These are phyloP conservation scores for Heterohyrax brucei DNA, from an alignment of 2,797 vertebrate species.

Conservation along the genomic window DNA sequence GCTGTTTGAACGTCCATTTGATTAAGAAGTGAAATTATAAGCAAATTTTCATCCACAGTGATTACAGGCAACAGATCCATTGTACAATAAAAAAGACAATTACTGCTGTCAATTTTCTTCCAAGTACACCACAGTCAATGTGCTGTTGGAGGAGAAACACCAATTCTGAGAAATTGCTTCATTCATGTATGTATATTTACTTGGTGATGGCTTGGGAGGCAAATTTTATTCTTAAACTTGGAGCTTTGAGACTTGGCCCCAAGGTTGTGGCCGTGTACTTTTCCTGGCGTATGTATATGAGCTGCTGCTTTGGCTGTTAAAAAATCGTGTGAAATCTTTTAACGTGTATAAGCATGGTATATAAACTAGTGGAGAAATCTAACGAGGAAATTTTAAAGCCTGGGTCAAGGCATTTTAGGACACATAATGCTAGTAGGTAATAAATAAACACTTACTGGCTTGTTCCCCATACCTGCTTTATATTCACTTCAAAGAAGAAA, in stretches of 20 bases:
- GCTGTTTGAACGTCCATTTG: constrained; percentile 74
- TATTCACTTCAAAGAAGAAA: constrained; percentile 77
- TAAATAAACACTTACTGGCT: constrained; percentile 74
- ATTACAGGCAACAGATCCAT: constrained; percentile 80
- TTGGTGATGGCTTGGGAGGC: constrained; percentile 8
- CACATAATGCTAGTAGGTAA: constrained; percentile 52
- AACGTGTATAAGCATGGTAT: neutral
- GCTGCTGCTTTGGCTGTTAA: neutral
- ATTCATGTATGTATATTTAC: neutral
- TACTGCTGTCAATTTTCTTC: constrained; percentile 76
- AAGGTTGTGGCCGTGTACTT: neutral
- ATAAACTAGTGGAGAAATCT: neutral
- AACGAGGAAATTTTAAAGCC: constrained; percentile 31
- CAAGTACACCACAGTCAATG: constrained; percentile 56
- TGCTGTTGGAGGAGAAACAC: constrained; percentile 74
- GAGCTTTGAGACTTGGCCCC: neutral
- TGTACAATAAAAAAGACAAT: constrained; percentile 81
- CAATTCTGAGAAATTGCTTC: constrained; percentile 68
- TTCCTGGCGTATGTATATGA: neutral
- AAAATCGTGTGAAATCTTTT: neutral
- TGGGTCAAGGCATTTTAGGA: constrained; percentile 40
- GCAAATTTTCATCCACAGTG: constrained; percentile 66
- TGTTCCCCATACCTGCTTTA: constrained; percentile 66
- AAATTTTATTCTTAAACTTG: constrained; percentile 58
- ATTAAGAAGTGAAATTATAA: constrained; percentile 85